These are phyloP conservation scores for Drosophila kikkawai DNA, from an alignment of 1,140 invertebrate species.

Conservation along the genomic window DNA sequence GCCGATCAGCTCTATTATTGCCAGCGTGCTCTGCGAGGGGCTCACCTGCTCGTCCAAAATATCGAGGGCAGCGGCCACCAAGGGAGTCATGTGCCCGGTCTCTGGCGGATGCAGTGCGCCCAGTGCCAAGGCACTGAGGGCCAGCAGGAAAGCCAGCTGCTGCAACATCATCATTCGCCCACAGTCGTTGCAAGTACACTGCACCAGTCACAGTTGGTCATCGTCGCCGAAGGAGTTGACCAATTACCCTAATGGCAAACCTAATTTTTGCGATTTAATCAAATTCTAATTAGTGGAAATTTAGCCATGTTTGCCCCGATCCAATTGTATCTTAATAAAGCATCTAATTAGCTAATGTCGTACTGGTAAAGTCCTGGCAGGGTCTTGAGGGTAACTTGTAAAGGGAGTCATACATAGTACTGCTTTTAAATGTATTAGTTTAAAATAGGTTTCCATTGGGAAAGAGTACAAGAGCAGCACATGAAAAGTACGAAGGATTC, in stretches of 20 bases:
- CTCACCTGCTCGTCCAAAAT: conserved; percentile 46
- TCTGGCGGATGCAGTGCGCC: conserved; percentile 21
- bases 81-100: neutral
- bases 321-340: neutral
- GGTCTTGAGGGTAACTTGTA: too few relatives aligned
- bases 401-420: neutral
- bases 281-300: neutral
- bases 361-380: neutral
- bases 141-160: conserved; percentile 17
- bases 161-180: conserved; percentile 6
- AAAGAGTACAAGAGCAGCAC: neutral
- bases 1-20: conserved; percentile 42
- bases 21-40: conserved; percentile 38
- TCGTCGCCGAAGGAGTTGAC: neutral
- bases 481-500: neutral
- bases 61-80: conserved; percentile 38
- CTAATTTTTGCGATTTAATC: conserved; percentile 2
- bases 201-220: neutral
- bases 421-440: neutral
- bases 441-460: neutral
- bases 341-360: conserved; percentile 28
- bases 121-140: neutral
- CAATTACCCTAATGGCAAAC: conserved; percentile 24
- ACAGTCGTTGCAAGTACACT: neutral
- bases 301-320: too few relatives aligned